Base-by-base conservation (phyloP, 2,888 invertebrate genomes). In the Sphecodes monilicornis region DNA sequence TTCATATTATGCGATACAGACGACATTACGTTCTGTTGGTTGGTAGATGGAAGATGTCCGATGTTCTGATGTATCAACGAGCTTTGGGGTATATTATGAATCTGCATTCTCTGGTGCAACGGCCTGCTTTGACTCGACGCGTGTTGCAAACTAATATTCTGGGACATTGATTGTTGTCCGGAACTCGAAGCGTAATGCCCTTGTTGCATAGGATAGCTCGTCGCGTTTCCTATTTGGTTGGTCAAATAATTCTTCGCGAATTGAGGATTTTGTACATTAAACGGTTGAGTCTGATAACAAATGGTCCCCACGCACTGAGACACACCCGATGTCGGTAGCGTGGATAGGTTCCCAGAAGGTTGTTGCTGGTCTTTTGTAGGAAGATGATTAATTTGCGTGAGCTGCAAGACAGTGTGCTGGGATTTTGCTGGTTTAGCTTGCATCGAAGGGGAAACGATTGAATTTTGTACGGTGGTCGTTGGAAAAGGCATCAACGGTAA, bases 221-320 rank as follows among this genome's bases (percentile, higher is more conserved):
- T 70, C 22, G 91, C 54, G 74, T 88, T 91, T 22, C 88, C 73
- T n/a, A 83, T 64, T 8, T 89, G 88, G 73, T 88, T 92, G 1
- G 91, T 81, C 22, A 92, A 88, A 32, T 93, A 93, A 78, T 91
- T 93, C 54, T 93, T 93, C 13, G 89, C 88, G 41, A 93, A 94
- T 71, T 93, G 93, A 1, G 93, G 92, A 84, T 91, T 93, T 39
- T 93, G 93, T 26, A 92, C 92, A 74, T 91, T 94, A 39, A 94
- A 93, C 0, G 92, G 82, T 74, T 92, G 93, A 85, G 86, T 92
- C n/a, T 90, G 90, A 69, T 91, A 94, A 74, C 91, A 90, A 50
- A 89, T 81, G 36, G 75, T 46, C 11, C 84, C 84, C 32, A 92
- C 36, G 68, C 84, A 88, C 50, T 85, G 89, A n/a, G 89, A 64